Base-by-base conservation (phyloP, 2,888 invertebrate species). In the Volucella inflata region DNA sequence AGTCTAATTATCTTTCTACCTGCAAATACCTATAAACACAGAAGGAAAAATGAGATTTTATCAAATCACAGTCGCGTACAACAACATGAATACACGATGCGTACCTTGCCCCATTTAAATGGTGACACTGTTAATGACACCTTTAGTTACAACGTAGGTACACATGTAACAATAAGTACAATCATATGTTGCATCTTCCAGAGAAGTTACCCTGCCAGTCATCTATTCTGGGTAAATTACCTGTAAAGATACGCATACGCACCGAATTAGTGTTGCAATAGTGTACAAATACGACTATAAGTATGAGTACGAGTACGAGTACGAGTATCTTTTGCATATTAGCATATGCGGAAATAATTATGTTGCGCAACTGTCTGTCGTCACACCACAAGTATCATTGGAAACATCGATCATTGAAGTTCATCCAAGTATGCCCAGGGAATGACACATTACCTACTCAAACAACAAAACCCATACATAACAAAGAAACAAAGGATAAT, bases 361-460 rank as follows among this genome's bases (percentile, higher is more conserved):
- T 42, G 80, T 80, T 80, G 80, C 74, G 80, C 80, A 80, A 74
- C 74, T 80, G 84, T 82, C 77, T 30, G 1, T 30, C 30, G 30
- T 77, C 82, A 77, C 77, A 70, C 50, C 60, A 72, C 71, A 70
- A 64, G 79, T 79, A 67, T 85, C 85, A 81, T 59, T 74, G 68
- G 72, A 85, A 65, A 65, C 84, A 79, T 78, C 70, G 74, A 84
- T 79, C 62, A 83, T 75, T 75, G 60, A 80, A 80, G 76, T 75
- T 50, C 85, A 71, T 42, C 71, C 80, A 62, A 46, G 46, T 67
- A 74, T 53, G 36, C 38, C 21, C 59, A 30, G 65, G 16, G 40
- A 76, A 59, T 76, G 76, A 70, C 77, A 70, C 44, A 36, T 76
- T 17, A 59, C 48, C 17, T 51, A 11, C 9, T 16, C 12, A 17